Conservation (phyloP, 2,888 invertebrate genomes). For the Myopa tessellatipennis region DNA sequence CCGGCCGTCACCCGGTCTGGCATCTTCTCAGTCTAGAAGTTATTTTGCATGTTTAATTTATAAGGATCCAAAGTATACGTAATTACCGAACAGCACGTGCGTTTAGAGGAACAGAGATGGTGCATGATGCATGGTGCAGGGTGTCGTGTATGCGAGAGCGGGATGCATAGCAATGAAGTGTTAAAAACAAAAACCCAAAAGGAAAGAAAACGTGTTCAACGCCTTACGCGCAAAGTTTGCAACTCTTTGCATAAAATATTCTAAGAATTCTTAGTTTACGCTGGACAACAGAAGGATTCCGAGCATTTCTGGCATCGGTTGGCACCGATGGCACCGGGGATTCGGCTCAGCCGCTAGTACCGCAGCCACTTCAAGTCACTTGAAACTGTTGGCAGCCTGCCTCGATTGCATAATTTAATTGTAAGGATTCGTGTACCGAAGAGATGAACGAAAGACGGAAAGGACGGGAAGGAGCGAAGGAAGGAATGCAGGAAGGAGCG, state of each 20-base stretch:
- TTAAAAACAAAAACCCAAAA: not conserved
- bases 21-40: not conserved
- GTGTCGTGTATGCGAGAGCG: not conserved
- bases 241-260: slow-evolving; percentile 28
- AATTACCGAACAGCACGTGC: slow-evolving; percentile 17
- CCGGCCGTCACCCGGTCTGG: not conserved
- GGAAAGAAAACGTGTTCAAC: not conserved
- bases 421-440: not conserved
- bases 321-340: not conserved
- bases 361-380: not conserved
- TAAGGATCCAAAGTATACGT: slow-evolving; percentile 9
- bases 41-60: slow-evolving; percentile 36
- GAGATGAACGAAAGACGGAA: not conserved
- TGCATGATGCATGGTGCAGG: not conserved
- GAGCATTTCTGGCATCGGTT: not conserved
- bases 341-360: not conserved
- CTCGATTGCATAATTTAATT: slow-evolving; percentile 15
- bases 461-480: not conserved
- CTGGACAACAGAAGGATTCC: not conserved
- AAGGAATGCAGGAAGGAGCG: not conserved
- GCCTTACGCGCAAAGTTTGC: slow-evolving; percentile 19
- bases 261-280: not conserved
- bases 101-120: not conserved
- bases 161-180: slow-evolving; percentile 5
- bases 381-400: not conserved